A percentile compares a stretch with the other conserved stretches of the same genome.
Evolutionary conservation across 2,797 vertebrate species (phyloP).

Genomic region (Pipistrellus nathusii): DNA sequence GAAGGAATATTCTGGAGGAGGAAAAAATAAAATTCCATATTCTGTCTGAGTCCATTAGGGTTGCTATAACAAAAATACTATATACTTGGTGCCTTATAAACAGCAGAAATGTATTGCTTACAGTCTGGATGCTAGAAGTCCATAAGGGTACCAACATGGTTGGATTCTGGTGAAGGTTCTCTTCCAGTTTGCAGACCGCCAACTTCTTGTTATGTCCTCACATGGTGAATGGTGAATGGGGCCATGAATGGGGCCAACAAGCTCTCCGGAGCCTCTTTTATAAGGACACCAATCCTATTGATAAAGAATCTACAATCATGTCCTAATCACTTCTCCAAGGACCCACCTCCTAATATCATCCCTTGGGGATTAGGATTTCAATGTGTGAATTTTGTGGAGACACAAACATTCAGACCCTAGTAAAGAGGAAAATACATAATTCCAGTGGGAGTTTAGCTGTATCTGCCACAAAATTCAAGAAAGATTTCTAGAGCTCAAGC

Average conservation of each 20-base stretch:
- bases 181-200: background rate
- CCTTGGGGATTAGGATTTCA: background rate
- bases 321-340: background rate
- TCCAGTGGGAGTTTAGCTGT: background rate
- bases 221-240: background rate
- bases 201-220: background rate
- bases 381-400: background rate
- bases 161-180: background rate
- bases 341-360: background rate
- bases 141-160: background rate
- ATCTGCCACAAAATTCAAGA: slow-evolving; percentile 32
- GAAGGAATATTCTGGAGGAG: background rate
- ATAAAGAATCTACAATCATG: background rate
- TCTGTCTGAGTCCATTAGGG: background rate
- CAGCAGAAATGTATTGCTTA: background rate
- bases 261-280: background rate
- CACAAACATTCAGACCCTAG: background rate
- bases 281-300: background rate
- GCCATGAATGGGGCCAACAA: background rate
- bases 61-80: background rate
- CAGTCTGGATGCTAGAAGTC: background rate
- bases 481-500: slow-evolving; percentile 24
- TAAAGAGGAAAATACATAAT: slow-evolving; percentile 2
- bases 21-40: background rate
- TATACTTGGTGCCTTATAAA: background rate